These are phyloP conservation scores for Donacobius atricapilla DNA, from an alignment of 2,113 vertebrate species.

Conservation along the genomic window DNA sequence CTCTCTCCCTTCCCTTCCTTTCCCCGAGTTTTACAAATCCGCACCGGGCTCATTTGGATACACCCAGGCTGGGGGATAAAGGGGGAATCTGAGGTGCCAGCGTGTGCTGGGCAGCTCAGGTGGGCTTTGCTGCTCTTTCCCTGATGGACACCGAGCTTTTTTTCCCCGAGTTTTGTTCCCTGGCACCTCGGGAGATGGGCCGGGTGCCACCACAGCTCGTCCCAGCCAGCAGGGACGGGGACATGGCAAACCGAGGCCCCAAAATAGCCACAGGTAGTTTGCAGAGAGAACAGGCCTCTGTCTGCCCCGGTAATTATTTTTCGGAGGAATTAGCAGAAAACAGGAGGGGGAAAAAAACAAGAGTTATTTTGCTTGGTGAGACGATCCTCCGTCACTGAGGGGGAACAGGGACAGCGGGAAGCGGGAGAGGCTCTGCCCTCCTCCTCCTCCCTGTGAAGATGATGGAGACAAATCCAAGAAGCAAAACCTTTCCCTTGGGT, in stretches of 20 bases:
- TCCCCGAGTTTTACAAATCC: fast-evolving
- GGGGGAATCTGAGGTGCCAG: neutral
- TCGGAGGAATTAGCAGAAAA: neutral
- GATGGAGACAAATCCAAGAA: neutral
- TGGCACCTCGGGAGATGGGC: neutral
- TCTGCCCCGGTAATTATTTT: neutral
- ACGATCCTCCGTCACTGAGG: neutral
- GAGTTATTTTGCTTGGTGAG: neutral
- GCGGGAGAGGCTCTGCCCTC: neutral
- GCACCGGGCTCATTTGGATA: fast-evolving
- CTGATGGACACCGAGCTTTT: neutral
- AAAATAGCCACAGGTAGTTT: neutral
- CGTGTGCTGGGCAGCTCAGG: fast-evolving
- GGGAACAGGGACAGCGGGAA: fast-evolving
- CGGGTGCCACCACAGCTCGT: neutral
- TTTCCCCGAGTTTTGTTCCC: neutral
- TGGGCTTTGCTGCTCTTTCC: neutral
- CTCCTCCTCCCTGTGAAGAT: neutral
- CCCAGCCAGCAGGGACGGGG: neutral
- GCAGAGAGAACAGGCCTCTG: neutral
- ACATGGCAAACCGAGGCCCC: neutral
- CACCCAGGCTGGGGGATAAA: fast-evolving
- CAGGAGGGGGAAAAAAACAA: neutral
- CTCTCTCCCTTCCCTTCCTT: neutral
- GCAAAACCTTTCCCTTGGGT: fast-evolving